These are phyloP conservation scores for Morus bassanus DNA, from an alignment of 2,797 vertebrate species.

Conservation along the genomic window DNA sequence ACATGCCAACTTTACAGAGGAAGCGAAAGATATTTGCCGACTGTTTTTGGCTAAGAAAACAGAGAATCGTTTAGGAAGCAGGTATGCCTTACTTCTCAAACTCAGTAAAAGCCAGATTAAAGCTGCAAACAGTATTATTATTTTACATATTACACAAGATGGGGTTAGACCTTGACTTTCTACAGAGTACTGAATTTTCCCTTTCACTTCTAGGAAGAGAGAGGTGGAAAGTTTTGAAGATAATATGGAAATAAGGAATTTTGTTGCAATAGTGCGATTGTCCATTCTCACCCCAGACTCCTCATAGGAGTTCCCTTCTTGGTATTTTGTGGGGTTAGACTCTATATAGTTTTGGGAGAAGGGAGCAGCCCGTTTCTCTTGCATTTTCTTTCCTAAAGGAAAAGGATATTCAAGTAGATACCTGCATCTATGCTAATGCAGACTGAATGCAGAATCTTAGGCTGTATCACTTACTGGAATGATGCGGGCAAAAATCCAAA, in stretches of 20 bases:
- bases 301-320: neutral
- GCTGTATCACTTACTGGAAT: slow-evolving; percentile 27
- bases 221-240: neutral
- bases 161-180: neutral
- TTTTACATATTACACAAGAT: neutral
- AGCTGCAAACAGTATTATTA: neutral
- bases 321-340: neutral
- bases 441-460: neutral
- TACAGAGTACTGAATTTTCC: neutral
- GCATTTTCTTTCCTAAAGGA: neutral
- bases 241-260: neutral
- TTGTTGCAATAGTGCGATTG: neutral
- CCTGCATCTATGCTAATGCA: neutral
- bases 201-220: neutral
- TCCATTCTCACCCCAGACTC: neutral
- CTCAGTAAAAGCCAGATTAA: neutral
- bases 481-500: slow-evolving; percentile 40
- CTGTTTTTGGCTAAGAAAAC: slow-evolving; percentile 89
- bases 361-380: neutral
- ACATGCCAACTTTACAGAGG: slow-evolving; percentile 84
- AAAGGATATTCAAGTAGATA: neutral
- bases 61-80: slow-evolving; percentile 88
- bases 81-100: slow-evolving; percentile 72
- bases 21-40: slow-evolving; percentile 85
- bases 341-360: neutral